Percentiles rank a stretch among this genome's conserved stretches.
Conservation (phyloP, 2,797 vertebrate genomes). For the Acridotheres tristis region DNA sequence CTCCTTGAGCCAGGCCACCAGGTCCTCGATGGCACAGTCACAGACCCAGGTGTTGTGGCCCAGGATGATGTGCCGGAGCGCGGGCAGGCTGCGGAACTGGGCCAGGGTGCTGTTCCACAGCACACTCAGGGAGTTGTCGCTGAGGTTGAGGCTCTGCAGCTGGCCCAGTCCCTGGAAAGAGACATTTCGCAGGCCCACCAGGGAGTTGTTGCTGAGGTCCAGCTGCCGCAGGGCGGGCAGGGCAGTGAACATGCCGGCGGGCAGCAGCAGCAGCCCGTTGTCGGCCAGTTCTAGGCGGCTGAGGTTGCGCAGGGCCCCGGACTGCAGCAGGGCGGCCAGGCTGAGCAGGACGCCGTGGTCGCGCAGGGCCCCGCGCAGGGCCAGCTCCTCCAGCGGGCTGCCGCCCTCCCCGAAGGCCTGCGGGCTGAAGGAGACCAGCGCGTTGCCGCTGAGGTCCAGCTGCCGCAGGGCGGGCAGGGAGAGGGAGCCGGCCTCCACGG, state of each 20-base stretch:
- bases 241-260: slow-evolving; percentile 69
- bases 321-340: slow-evolving; percentile 66
- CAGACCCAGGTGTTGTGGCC: slow-evolving; percentile 88
- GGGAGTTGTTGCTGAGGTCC: slow-evolving; percentile 87
- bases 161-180: slow-evolving; percentile 75
- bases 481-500: slow-evolving; percentile 80
- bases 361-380: slow-evolving; percentile 44
- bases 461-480: slow-evolving; percentile 83
- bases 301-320: slow-evolving; percentile 74
- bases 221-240: slow-evolving; percentile 79
- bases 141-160: slow-evolving; percentile 84
- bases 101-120: slow-evolving; percentile 75
- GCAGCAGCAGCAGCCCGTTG: slow-evolving; percentile 83
- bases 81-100: slow-evolving; percentile 74
- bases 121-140: slow-evolving; percentile 82
- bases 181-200: slow-evolving; percentile 79
- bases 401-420: slow-evolving; percentile 76
- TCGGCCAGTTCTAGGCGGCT: slow-evolving; percentile 71
- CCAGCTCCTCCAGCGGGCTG: slow-evolving; percentile 79
- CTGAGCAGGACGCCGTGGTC: slow-evolving; percentile 77
- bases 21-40: slow-evolving; percentile 83
- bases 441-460: slow-evolving; percentile 91
- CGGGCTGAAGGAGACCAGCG: slow-evolving; percentile 76
- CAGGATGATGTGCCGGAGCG: slow-evolving; percentile 74
- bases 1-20: slow-evolving; percentile 86